These are phyloP conservation scores for Panopea generosa DNA, from an alignment of 2,888 invertebrate genomes.

Conservation along the genomic window DNA sequence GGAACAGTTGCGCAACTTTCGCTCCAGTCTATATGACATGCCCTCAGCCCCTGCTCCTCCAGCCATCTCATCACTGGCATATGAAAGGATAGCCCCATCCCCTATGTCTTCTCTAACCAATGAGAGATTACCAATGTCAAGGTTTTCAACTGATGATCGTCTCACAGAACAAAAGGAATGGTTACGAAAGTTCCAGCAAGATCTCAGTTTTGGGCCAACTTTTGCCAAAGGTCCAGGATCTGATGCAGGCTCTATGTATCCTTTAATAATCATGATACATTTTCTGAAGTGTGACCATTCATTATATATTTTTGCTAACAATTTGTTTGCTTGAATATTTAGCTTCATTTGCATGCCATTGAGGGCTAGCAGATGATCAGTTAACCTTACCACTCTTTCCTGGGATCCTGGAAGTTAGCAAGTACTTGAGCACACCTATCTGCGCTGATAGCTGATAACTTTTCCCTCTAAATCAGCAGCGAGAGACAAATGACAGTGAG, in stretches of 20 bases:
- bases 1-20: constrained; percentile 75
- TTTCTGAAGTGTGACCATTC: background rate
- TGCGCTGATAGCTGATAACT: no score
- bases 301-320: no score
- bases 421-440: no score
- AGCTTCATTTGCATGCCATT: no score
- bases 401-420: no score
- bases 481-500: no score
- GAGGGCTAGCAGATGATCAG: no score
- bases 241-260: constrained; percentile 79
- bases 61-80: background rate
- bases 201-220: constrained; percentile 67
- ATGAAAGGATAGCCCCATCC: no score
- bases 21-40: constrained; percentile 65
- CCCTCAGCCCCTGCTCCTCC: constrained; percentile 37
- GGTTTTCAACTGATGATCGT: constrained; percentile 72
- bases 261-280: constrained; percentile 64
- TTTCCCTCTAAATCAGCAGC: no score
- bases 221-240: constrained; percentile 64
- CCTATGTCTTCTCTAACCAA: constrained; percentile 32
- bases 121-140: constrained; percentile 18
- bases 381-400: no score
- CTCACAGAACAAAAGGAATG: constrained; percentile 78
- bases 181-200: constrained; percentile 75
- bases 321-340: no score